These are phyloP conservation scores for Oscheius sp. DNA, from an alignment of 2,888 invertebrate genomes.

Conservation along the genomic window DNA sequence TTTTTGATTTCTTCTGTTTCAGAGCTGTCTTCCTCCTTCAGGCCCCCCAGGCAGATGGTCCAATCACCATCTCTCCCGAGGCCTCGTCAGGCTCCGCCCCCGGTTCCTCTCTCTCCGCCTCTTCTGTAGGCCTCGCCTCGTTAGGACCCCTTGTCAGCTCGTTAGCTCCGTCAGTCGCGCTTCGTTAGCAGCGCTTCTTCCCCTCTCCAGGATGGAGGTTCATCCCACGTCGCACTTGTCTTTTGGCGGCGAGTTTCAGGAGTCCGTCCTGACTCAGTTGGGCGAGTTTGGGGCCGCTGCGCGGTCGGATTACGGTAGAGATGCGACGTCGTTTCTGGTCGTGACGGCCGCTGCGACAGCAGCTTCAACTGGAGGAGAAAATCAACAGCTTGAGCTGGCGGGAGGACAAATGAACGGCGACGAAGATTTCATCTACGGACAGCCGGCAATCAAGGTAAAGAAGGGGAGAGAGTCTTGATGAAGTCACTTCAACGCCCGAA, in stretches of 20 bases:
- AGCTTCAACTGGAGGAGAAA: constrained; percentile 1
- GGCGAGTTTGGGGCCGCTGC: background rate
- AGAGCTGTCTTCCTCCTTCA: background rate
- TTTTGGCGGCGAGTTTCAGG: background rate
- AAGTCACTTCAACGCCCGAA: background rate
- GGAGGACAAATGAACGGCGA: constrained; percentile 38
- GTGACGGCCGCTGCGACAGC: constrained; percentile 2
- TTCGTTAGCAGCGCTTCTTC: constrained; percentile 46
- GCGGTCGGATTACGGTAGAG: constrained; percentile 16
- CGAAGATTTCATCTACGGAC: constrained; percentile 44
- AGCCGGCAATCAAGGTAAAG: constrained; percentile 36
- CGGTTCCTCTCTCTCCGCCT: background rate
- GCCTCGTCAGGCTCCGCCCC: background rate
- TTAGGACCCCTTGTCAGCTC: constrained; percentile 29
- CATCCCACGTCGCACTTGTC: constrained; percentile 40
- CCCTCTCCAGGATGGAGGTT: constrained; percentile 49
- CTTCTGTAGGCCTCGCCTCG: constrained; percentile 23
- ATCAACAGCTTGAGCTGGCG: constrained; percentile 9
- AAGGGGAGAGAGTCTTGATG: background rate
- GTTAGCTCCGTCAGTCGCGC: constrained; percentile 23
- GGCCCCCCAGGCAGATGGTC: background rate
- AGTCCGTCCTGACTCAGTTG: background rate
- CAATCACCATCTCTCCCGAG: background rate
- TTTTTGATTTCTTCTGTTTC: background rate
- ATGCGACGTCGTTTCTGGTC: constrained; percentile 15